Base-by-base conservation (phyloP, 2,113 vertebrate species). In the Capreolus pygargus region DNA sequence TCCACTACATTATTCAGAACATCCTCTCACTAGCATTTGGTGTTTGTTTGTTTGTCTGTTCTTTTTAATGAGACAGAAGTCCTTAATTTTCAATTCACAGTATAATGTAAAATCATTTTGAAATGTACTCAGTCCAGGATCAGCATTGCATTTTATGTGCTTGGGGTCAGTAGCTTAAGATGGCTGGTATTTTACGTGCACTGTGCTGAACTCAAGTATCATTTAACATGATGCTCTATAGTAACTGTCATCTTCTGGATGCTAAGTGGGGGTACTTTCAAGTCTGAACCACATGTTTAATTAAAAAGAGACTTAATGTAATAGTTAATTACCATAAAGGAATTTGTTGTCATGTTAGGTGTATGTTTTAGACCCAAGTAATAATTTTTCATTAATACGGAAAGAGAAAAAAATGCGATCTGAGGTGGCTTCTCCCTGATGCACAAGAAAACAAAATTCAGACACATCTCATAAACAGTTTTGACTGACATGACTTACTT, bases 401-500 rank as follows among this genome's bases (percentile, higher is more conserved):
- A 97, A 52, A 94, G 12, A 54, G 43, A 83, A n/a, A 86, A 64
- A 94, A 86, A 30, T 2, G 94, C 43, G 89, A 93, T 85, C 52
- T 97, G 83, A 96, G 91, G 57, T 2, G 36, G 61, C 94, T 97
- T 70, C 84, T 94, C 97, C 96, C 95, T 57, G 93, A 97, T 98
- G 95, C 89, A 85, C 97, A 30, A 58, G 58, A 96, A 98, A 98
- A 98, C 92, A 98, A 97, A 98, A 97, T 98, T 98, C 94, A 97
- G 64, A 83, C 64, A 28, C 28, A 52, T 91, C 92, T 98, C 97
- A 84, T 98, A 98, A 98, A 96, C 28, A 91, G 64, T 98, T 96
- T 95, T 98, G 98, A 98, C 84, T 98, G 98, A 98, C 97, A 98
- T 91, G 97, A 94, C 86, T 97, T 97, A 96, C 95, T 98, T 98